phyloP scores from a whole-genome alignment of 2,113 vertebrate genomes.

The Halichoeres trimaculatus region DNA sequence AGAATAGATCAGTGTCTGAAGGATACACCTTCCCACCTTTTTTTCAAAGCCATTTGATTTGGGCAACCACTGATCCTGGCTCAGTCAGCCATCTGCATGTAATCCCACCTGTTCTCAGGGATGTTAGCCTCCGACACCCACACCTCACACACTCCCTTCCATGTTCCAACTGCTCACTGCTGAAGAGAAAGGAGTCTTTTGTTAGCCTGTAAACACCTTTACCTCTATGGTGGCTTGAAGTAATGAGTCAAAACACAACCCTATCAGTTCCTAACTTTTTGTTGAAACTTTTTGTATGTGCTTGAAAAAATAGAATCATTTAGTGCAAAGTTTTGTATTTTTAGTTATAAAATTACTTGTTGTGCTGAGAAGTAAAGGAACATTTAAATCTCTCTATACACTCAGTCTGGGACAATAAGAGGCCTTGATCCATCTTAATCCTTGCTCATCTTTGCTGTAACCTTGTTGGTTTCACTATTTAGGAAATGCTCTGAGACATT shows the following conservation, averaged over 20 bases:
- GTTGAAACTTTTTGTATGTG: no score
- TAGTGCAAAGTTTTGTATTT: no score
- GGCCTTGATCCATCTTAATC: no score
- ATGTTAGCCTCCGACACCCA: constrained; percentile 64
- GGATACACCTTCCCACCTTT: constrained; percentile 38
- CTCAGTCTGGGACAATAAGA: no score
- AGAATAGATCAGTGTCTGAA: no score
- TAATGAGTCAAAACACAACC: constrained; percentile 26
- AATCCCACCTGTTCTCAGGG: constrained; percentile 80
- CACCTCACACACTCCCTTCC: constrained; percentile 28
- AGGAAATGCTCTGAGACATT: neutral
- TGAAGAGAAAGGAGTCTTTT: constrained; percentile 64
- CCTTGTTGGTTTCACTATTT: no score
- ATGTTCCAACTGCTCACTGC: constrained; percentile 36
- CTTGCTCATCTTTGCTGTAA: no score
- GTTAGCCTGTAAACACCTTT: constrained; percentile 27
- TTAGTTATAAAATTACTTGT: no score
- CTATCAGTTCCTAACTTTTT: neutral
- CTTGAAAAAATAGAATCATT: no score
- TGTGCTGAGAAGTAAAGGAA: no score
- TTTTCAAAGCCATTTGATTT: constrained; percentile 14
- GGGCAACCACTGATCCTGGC: constrained; percentile 31
- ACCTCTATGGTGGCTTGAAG: constrained; percentile 14
- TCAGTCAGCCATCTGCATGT: constrained; percentile 52
- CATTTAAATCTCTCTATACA: no score